phyloP scores from a whole-genome alignment of 2,113 vertebrate genomes.

The Passerina amoena region DNA sequence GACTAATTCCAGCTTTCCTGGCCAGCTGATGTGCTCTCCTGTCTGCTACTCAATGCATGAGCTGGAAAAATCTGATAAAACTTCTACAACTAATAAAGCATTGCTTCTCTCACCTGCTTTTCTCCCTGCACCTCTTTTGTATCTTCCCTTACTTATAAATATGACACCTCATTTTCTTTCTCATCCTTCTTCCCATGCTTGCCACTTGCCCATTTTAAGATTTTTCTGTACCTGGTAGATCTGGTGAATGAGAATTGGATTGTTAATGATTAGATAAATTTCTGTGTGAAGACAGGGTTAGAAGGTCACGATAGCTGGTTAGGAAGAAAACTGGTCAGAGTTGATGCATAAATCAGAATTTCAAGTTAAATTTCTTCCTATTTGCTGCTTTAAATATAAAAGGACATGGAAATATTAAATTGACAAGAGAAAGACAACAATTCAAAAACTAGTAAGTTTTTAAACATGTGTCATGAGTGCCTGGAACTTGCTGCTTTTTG shows the following conservation, averaged over 20 bases:
- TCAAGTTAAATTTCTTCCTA: background rate
- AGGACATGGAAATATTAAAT: background rate
- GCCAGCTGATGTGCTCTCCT: background rate
- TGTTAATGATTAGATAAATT: background rate
- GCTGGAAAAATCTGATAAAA: background rate
- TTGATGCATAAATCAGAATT: background rate
- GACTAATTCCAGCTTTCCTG: background rate
- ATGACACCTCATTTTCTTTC: background rate
- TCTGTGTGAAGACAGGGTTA: background rate
- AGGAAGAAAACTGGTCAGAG: background rate
- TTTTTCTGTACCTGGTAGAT: background rate
- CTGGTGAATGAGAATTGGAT: background rate
- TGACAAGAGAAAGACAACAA: background rate
- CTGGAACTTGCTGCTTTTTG: background rate
- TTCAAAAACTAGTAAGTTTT: background rate
- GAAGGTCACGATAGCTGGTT: background rate
- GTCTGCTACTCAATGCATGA: background rate
- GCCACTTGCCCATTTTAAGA: background rate
- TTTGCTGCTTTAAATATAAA: background rate
- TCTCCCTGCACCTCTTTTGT: background rate
- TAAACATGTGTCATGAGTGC: background rate
- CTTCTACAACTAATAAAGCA: background rate
- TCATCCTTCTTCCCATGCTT: background rate
- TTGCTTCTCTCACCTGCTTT: background rate
- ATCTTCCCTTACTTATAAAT: background rate